Conservation (phyloP, 2,888 invertebrate species). For the Acheta domesticus region DNA sequence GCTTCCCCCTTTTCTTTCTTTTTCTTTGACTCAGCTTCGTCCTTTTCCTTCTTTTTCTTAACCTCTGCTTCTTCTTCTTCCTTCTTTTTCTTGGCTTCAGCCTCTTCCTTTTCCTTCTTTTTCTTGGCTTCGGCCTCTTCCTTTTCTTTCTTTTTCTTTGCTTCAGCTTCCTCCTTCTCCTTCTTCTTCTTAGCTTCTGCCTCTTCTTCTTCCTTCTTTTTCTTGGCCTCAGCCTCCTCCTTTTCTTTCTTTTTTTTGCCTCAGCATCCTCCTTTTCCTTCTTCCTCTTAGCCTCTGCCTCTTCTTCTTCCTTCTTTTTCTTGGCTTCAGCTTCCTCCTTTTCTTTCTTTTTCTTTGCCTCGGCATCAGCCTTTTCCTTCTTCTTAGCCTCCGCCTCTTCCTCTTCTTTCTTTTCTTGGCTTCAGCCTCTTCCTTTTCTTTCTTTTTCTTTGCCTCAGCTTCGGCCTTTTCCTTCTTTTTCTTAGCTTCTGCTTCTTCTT, state of each 20-base stretch:
- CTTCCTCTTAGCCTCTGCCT: slow-evolving; percentile 37
- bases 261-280: slow-evolving; percentile 35
- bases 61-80: slow-evolving; percentile 31
- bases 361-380: slow-evolving; percentile 23
- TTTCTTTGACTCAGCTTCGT: slow-evolving; percentile 27
- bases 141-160: slow-evolving; percentile 33
- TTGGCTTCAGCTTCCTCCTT: slow-evolving; percentile 29
- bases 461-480: slow-evolving; percentile 30
- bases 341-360: slow-evolving; percentile 28
- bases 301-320: slow-evolving; percentile 28
- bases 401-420: neutral
- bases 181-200: slow-evolving; percentile 25
- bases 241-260: slow-evolving; percentile 26
- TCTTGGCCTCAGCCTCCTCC: neutral
- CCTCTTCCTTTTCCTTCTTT: slow-evolving; percentile 30
- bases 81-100: slow-evolving; percentile 26
- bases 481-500: slow-evolving; percentile 25
- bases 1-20: slow-evolving; percentile 32
- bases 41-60: slow-evolving; percentile 30
- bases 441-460: slow-evolving; percentile 33
- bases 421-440: slow-evolving; percentile 29
- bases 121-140: slow-evolving; percentile 27
- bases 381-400: slow-evolving; percentile 30
- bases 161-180: slow-evolving; percentile 19
- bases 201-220: slow-evolving; percentile 21